Conservation (phyloP, 92 coral and sea anemone species). For the Parazoanthus swiftii region DNA sequence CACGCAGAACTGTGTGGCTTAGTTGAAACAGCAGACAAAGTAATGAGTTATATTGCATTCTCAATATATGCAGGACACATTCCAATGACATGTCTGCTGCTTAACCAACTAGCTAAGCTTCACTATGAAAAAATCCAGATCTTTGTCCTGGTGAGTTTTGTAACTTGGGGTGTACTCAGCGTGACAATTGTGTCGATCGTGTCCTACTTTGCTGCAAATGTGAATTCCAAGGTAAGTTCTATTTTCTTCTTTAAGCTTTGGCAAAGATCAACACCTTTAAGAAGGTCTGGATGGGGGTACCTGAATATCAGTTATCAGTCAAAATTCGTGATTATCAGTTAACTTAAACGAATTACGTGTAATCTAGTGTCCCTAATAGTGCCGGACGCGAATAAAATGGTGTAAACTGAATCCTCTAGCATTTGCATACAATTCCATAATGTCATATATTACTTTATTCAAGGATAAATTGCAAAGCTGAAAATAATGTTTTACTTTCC, state of each 20-base stretch:
- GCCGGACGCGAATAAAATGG: too few species aligned
- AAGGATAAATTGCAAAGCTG: too few species aligned
- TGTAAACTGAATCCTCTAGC: too few species aligned
- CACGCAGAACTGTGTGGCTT: not conserved
- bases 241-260: not conserved
- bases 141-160: not conserved
- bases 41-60: not conserved
- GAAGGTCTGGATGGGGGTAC: too few species aligned
- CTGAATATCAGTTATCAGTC: too few species aligned
- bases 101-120: not conserved
- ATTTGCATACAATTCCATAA: too few species aligned
- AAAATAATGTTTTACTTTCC: too few species aligned
- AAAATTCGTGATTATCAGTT: too few species aligned
- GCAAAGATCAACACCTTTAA: too few species aligned
- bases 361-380: too few species aligned
- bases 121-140: not conserved
- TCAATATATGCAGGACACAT: not conserved
- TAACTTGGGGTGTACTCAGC: not conserved
- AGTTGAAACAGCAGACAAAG: conserved; percentile 1
- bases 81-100: not conserved
- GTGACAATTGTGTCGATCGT: not conserved
- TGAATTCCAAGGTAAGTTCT: not conserved
- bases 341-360: too few species aligned
- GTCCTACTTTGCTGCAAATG: not conserved
- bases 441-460: too few species aligned